phyloP scores from a whole-genome alignment of 2,888 invertebrate genomes.

The Dryobota labecula region DNA sequence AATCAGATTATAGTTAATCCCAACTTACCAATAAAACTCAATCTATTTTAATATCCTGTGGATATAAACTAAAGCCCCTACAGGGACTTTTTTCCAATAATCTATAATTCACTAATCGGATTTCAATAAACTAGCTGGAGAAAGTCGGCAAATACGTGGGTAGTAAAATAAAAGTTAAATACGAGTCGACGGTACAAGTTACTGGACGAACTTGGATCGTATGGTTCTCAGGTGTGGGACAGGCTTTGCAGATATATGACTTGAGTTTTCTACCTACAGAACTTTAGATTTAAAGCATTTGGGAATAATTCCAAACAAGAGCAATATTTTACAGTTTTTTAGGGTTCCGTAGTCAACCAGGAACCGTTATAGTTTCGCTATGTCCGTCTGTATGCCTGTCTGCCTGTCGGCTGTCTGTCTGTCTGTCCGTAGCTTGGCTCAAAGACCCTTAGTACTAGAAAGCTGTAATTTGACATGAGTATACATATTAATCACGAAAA shows the following conservation, averaged over 20 bases:
- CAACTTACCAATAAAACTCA: background rate
- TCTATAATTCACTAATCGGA: conserved; percentile 40
- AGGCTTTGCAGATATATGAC: background rate
- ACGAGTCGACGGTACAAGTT: conserved; percentile 20
- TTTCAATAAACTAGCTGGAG: conserved; percentile 34
- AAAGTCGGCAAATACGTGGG: background rate
- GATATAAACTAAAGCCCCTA: conserved; percentile 1
- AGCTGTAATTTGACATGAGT: too few species aligned
- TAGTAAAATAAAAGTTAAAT: conserved; percentile 26
- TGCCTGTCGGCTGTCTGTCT: too few species aligned
- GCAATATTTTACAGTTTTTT: too few species aligned
- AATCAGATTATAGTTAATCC: background rate
- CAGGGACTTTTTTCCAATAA: conserved; percentile 3
- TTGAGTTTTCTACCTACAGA: background rate
- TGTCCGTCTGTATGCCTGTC: too few species aligned
- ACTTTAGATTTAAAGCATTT: background rate
- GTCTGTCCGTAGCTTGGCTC: too few species aligned
- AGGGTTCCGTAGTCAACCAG: too few species aligned
- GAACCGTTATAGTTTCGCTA: too few species aligned
- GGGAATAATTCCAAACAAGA: too few species aligned
- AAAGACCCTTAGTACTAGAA: too few species aligned
- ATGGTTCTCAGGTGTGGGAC: background rate
- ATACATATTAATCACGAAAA: too few species aligned
- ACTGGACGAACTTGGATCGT: background rate
- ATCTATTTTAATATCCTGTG: conserved; percentile 14